Percentiles rank a stretch among this genome's conserved stretches.
These are phyloP conservation scores for Ostrea edulis DNA, from an alignment of 1,140 invertebrate species.

Conservation along the genomic window DNA sequence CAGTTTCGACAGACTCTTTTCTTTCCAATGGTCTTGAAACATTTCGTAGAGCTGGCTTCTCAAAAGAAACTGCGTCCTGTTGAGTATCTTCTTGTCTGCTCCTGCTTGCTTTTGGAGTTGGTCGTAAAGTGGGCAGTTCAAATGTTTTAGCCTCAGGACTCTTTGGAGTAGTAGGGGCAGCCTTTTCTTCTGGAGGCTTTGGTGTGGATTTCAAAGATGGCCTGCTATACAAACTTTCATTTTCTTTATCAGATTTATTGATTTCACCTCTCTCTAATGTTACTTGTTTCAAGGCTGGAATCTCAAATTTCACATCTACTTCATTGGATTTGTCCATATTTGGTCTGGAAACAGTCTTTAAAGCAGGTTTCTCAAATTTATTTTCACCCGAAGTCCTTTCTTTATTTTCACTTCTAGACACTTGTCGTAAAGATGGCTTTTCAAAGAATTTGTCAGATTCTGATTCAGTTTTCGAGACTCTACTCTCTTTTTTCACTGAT, in stretches of 20 bases:
- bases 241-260: conserved; percentile 40
- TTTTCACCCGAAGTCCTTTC: not conserved
- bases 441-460: conserved; percentile 31
- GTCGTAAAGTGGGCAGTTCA: conserved; percentile 49
- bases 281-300: conserved; percentile 49
- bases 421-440: conserved; percentile 22
- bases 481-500: not conserved
- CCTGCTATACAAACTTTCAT: conserved; percentile 47
- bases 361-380: conserved; percentile 48
- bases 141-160: conserved; percentile 52
- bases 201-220: conserved; percentile 47
- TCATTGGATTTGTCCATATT: conserved; percentile 33
- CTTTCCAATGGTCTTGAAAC: conserved; percentile 37
- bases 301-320: conserved; percentile 49
- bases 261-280: conserved; percentile 15
- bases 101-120: conserved; percentile 39
- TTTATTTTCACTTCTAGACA: conserved; percentile 20
- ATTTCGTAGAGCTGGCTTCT: conserved; percentile 48
- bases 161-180: conserved; percentile 27
- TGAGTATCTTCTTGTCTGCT: conserved; percentile 12
- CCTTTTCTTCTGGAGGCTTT: conserved; percentile 21
- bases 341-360: conserved; percentile 46
- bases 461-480: not conserved
- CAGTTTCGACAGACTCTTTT: not conserved
- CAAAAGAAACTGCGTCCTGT: conserved; percentile 37